Conservation (phyloP, 1,140 invertebrate genomes). For the Centruroides vittatus region DNA sequence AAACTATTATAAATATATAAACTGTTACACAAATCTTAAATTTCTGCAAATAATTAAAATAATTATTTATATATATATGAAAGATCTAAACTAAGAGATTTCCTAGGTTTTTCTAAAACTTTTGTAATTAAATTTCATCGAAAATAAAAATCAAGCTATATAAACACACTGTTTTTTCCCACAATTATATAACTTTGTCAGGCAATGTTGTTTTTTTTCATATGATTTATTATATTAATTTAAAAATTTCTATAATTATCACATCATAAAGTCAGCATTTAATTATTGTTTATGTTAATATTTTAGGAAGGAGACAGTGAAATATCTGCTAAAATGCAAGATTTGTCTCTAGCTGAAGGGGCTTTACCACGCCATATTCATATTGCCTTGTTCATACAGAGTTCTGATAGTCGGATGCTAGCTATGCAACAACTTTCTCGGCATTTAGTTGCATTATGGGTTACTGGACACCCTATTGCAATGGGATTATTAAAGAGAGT, state of each 20-base stretch:
- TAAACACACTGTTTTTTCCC: too few species aligned
- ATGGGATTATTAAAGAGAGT: constrained; percentile 76
- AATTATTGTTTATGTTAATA: background rate
- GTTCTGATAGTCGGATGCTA: constrained; percentile 53
- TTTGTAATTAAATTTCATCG: too few species aligned
- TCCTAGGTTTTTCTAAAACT: too few species aligned
- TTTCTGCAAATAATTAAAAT: too few species aligned
- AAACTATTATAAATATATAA: too few species aligned
- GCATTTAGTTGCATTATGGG: constrained; percentile 95
- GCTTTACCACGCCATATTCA: constrained; percentile 85
- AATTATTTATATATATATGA: too few species aligned
- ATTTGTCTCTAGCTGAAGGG: constrained; percentile 90
- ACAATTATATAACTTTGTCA: background rate
- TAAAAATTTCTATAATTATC: background rate
- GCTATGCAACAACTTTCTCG: constrained; percentile 78
- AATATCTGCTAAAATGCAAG: constrained; percentile 87
- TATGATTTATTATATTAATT: background rate
- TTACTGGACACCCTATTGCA: constrained; percentile 83
- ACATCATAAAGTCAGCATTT: background rate
- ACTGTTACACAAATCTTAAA: too few species aligned
- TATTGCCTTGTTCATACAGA: constrained; percentile 73
- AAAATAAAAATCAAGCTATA: too few species aligned
- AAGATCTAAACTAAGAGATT: too few species aligned
- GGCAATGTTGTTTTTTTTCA: background rate
- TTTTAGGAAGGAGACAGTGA: constrained; percentile 67